Evolutionary conservation across 1,140 invertebrate species (phyloP).

Genomic region (Drosophila chauvacae): DNA sequence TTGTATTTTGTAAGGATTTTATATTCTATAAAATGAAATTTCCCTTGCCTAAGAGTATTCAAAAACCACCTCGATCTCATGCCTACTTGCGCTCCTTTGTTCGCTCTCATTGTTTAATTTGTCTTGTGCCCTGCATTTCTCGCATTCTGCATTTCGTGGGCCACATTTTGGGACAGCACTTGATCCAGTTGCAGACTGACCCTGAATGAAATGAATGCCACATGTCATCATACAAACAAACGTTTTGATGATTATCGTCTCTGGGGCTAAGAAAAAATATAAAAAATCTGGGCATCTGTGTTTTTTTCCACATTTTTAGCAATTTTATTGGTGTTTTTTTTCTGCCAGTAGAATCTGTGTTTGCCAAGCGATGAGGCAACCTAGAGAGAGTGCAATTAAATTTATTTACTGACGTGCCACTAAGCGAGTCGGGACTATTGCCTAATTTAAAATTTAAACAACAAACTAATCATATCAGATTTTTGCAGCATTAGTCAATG

Average conservation of each 20-base stretch:
- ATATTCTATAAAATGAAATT: not conserved
- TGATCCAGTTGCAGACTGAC: slow-evolving; percentile 69
- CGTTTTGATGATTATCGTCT: slow-evolving; percentile 38
- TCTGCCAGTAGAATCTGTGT: slow-evolving; percentile 12
- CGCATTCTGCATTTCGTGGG: slow-evolving; percentile 35
- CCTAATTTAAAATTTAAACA: slow-evolving; percentile 39
- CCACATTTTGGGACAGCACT: slow-evolving; percentile 52
- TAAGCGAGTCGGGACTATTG: slow-evolving; percentile 36
- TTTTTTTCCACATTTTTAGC: slow-evolving; percentile 42
- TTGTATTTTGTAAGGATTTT: no score
- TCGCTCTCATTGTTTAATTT: slow-evolving; percentile 23
- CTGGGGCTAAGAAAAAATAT: slow-evolving; percentile 19
- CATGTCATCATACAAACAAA: slow-evolving; percentile 58
- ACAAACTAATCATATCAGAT: slow-evolving; percentile 57
- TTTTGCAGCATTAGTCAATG: slow-evolving; percentile 66
- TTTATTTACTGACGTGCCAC: slow-evolving; percentile 69
- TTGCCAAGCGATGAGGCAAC: slow-evolving; percentile 41
- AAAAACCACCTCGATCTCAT: not conserved
- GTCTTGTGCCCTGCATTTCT: slow-evolving; percentile 33
- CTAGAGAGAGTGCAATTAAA: slow-evolving; percentile 68
- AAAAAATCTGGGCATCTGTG: slow-evolving; percentile 57
- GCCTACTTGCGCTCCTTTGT: slow-evolving; percentile 6
- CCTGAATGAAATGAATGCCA: slow-evolving; percentile 63
- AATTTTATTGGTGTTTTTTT: slow-evolving; percentile 52
- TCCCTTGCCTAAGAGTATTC: slow-evolving; percentile 8